Percentiles rank a stretch among this genome's conserved stretches.
Evolutionary conservation across 2,888 invertebrate species (phyloP).

Genomic region (Holacanthella duospinosa): DNA sequence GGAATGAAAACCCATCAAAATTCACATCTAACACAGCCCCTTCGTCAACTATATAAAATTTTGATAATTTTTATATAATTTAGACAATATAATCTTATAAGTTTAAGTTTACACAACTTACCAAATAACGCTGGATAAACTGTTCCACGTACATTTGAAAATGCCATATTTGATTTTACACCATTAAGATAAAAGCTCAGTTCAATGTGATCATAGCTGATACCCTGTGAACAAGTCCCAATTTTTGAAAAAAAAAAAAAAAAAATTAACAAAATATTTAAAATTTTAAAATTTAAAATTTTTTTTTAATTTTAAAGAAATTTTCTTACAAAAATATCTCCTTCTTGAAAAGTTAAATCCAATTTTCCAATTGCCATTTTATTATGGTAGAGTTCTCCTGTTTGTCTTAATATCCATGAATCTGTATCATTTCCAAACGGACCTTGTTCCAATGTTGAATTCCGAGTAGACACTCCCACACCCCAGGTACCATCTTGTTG

Average conservation of each 20-base stretch:
- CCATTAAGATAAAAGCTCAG: conserved; percentile 91
- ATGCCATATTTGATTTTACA: conserved; percentile 67
- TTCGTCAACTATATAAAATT: conserved; percentile 68
- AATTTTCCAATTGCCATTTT: conserved; percentile 65
- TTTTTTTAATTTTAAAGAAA: no score
- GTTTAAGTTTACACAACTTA: conserved; percentile 45
- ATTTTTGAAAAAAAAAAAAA: conserved; percentile 39
- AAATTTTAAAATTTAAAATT: conserved; percentile 9
- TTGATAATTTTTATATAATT: conserved; percentile 11
- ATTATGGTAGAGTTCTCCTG: conserved; percentile 75
- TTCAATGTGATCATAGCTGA: conserved; percentile 92
- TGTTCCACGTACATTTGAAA: conserved; percentile 78
- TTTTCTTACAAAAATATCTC: conserved; percentile 76
- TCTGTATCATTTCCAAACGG: conserved; percentile 79
- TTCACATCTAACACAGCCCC: conserved; percentile 94
- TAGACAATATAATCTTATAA: conserved; percentile 7
- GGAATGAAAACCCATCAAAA: conserved; percentile 75
- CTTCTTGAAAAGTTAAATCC: conserved; percentile 64
- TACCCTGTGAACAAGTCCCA: no score
- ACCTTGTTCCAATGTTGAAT: conserved; percentile 72
- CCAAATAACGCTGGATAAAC: conserved; percentile 88
- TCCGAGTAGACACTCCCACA: conserved; percentile 80
- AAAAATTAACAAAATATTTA: conserved; percentile 10
- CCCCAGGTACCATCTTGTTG: conserved; percentile 91
- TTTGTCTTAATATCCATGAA: conserved; percentile 88